Evolutionary conservation across 2,888 invertebrate genomes (phyloP).

Genomic region (Steinernema carpocapsae): DNA sequence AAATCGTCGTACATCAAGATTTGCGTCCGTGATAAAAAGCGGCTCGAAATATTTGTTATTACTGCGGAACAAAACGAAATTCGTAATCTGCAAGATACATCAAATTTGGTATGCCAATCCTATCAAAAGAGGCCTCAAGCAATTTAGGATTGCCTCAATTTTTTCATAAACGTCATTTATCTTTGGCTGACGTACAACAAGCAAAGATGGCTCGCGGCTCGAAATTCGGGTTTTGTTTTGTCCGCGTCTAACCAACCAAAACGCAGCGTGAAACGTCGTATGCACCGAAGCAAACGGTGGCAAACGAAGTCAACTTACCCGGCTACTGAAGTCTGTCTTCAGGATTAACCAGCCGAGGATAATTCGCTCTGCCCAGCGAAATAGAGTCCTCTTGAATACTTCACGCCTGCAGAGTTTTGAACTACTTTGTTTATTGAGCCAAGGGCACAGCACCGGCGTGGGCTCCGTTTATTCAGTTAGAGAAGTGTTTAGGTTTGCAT

Average conservation of each 20-base stretch:
- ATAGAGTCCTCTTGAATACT: neutral
- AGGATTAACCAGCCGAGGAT: neutral
- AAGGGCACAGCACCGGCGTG: neutral
- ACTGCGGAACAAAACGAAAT: neutral
- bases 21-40: neutral
- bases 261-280: neutral
- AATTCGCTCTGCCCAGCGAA: neutral
- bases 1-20: slow-evolving; percentile 6
- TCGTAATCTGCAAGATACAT: slow-evolving; percentile 6
- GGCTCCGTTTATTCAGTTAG: neutral
- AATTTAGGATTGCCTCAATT: neutral
- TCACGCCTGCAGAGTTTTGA: neutral
- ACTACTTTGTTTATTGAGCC: neutral
- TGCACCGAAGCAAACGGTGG: neutral
- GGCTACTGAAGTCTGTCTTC: neutral
- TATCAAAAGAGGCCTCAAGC: slow-evolving; percentile 10
- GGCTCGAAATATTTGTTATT: slow-evolving; percentile 10
- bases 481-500: slow-evolving; percentile 8
- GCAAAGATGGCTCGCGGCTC: too few species aligned
- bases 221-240: neutral
- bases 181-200: too few species aligned
- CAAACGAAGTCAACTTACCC: slow-evolving; percentile 5
- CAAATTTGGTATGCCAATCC: slow-evolving; percentile 19
- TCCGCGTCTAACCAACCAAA: slow-evolving; percentile 1
- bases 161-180: neutral